A percentile compares a stretch with the other conserved stretches of the same genome.
Evolutionary conservation across 2,797 vertebrate species (phyloP).

Genomic region (Loris lydekkerianus): DNA sequence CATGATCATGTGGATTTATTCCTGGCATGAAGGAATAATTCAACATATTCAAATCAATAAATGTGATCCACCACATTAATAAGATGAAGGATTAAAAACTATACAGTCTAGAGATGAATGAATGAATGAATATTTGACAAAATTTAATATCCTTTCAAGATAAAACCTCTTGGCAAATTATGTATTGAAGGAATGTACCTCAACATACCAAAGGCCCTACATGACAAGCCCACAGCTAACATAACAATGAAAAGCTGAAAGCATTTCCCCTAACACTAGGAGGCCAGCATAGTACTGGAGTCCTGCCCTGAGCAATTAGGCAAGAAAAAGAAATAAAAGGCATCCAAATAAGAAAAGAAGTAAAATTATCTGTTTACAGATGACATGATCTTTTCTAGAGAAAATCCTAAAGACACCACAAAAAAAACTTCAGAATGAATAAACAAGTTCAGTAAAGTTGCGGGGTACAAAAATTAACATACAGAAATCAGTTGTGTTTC

Average conservation of each 20-base stretch:
- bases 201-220: not conserved
- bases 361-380: not conserved
- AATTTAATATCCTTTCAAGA: not conserved
- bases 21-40: not conserved
- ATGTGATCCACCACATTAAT: not conserved
- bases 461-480: not conserved
- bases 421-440: not conserved
- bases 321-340: not conserved
- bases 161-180: not conserved
- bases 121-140: not conserved
- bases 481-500: not conserved
- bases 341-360: not conserved
- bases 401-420: not conserved
- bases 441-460: not conserved
- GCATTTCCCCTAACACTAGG: not conserved
- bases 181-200: not conserved
- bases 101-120: not conserved
- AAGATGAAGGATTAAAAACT: not conserved
- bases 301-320: not conserved
- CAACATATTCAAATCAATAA: not conserved
- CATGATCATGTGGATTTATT: not conserved
- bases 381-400: not conserved
- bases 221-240: not conserved
- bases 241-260: not conserved
- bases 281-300: not conserved